Evolutionary conservation across 2,797 vertebrate genomes (phyloP).

Genomic region (Furcifer pardalis): DNA sequence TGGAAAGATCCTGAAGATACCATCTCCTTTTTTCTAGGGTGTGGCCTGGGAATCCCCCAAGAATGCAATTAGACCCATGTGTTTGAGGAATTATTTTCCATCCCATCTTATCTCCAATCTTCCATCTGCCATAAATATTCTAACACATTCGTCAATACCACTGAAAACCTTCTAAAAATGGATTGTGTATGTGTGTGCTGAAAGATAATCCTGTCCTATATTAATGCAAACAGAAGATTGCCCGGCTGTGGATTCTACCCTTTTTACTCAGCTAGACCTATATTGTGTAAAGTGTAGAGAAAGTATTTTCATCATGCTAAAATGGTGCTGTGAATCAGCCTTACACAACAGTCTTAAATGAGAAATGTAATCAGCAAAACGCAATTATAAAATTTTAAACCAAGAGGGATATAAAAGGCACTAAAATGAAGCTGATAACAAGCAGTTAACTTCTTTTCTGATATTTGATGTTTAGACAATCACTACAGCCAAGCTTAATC

Average conservation of each 20-base stretch:
- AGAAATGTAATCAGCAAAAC: background rate
- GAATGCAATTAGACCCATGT: too few relatives aligned
- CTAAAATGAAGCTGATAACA: background rate
- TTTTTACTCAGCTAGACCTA: background rate
- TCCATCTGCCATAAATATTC: too few relatives aligned
- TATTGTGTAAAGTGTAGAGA: background rate
- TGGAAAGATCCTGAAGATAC: too few relatives aligned
- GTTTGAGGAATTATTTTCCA: too few relatives aligned
- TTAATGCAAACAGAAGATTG: too few relatives aligned
- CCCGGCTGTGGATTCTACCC: background rate
- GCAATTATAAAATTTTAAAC: background rate
- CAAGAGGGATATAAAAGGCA: background rate
- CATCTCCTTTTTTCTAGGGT: too few relatives aligned
- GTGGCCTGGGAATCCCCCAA: too few relatives aligned
- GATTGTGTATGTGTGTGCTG: too few relatives aligned
- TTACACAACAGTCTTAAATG: background rate
- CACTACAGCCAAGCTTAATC: conserved; percentile 29
- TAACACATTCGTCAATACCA: too few relatives aligned
- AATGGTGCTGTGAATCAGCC: background rate
- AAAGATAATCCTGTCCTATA: too few relatives aligned
- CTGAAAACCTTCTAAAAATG: too few relatives aligned
- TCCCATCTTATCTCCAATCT: too few relatives aligned
- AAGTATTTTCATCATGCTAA: background rate
- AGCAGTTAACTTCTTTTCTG: conserved; percentile 2
- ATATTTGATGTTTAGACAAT: conserved; percentile 32